phyloP scores from a whole-genome alignment of 1,140 invertebrate genomes.

The Bombus confusus region DNA sequence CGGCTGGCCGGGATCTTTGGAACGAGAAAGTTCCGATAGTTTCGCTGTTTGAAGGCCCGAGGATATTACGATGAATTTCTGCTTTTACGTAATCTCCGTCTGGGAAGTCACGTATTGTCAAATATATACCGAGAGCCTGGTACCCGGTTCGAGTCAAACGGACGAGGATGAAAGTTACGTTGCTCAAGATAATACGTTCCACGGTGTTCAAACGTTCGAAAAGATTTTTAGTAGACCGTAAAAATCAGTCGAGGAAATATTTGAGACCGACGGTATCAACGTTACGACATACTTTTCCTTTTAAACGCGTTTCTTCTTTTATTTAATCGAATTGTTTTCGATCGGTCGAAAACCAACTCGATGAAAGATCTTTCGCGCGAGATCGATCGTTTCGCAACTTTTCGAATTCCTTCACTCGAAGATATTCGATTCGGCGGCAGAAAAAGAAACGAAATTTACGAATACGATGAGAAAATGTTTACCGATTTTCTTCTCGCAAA shows the following conservation, averaged over 20 bases:
- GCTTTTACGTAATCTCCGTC: constrained; percentile 35
- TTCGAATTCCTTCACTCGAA: too few relatives aligned
- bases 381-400: too few relatives aligned
- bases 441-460: too few relatives aligned
- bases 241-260: neutral
- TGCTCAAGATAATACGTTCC: neutral
- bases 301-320: neutral
- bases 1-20: constrained; percentile 27
- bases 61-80: constrained; percentile 41
- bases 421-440: too few relatives aligned
- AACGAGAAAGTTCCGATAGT: constrained; percentile 57
- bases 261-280: neutral
- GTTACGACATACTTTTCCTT: neutral
- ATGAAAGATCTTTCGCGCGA: neutral
- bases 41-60: constrained; percentile 47
- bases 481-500: too few relatives aligned
- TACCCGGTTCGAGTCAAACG: constrained; percentile 1
- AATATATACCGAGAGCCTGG: constrained; percentile 21
- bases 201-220: neutral
- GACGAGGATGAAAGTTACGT: neutral
- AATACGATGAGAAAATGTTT: too few relatives aligned
- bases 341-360: neutral
- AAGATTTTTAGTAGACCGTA: neutral
- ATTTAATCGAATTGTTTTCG: neutral
- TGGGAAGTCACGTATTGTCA: constrained; percentile 41